Percentiles rank a stretch among this genome's conserved stretches.
These are phyloP conservation scores for Macrocentrus cingulum DNA, from an alignment of 1,140 invertebrate species.

Conservation along the genomic window DNA sequence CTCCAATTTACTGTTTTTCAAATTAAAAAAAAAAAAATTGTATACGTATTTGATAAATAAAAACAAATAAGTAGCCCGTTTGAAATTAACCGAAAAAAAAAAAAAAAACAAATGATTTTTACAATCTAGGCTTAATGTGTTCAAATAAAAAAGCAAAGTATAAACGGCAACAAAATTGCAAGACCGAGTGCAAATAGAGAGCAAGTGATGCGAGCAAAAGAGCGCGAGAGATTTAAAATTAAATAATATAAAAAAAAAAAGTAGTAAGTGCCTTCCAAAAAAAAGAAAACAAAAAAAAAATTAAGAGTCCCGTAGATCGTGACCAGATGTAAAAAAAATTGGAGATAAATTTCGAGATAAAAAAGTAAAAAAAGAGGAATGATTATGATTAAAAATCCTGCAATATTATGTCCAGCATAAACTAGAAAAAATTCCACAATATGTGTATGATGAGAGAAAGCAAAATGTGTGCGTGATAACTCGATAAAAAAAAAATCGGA, in stretches of 20 bases:
- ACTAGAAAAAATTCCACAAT: slow-evolving; percentile 11
- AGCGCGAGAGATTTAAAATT: slow-evolving; percentile 25
- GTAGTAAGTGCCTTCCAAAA: slow-evolving; percentile 61
- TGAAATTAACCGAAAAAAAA: slow-evolving; percentile 38
- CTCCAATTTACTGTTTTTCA: slow-evolving; percentile 36
- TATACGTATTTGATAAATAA: slow-evolving; percentile 7
- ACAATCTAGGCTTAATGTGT: slow-evolving; percentile 51
- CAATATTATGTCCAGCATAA: not conserved
- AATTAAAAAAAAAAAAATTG: slow-evolving; percentile 7
- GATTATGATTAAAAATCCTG: slow-evolving; percentile 15
- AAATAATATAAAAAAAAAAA: slow-evolving; percentile 46
- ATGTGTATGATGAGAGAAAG: slow-evolving; percentile 15
- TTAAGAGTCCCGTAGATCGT: slow-evolving; percentile 60
- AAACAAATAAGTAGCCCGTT: slow-evolving; percentile 27
- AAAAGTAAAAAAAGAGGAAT: slow-evolving; percentile 9
- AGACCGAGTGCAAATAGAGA: slow-evolving; percentile 22
- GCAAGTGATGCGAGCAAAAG: slow-evolving; percentile 26
- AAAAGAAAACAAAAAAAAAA: slow-evolving; percentile 45
- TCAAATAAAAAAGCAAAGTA: slow-evolving; percentile 36
- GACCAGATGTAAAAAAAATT: slow-evolving; percentile 58
- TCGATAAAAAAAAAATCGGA: slow-evolving; percentile 19
- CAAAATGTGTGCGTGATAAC: not conserved
- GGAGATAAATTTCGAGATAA: slow-evolving; percentile 49
- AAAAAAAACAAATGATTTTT: slow-evolving; percentile 44
- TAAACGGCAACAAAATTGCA: slow-evolving; percentile 20